Evolutionary conservation across 2,113 vertebrate genomes (phyloP).

Genomic region (Casuarius casuarius): DNA sequence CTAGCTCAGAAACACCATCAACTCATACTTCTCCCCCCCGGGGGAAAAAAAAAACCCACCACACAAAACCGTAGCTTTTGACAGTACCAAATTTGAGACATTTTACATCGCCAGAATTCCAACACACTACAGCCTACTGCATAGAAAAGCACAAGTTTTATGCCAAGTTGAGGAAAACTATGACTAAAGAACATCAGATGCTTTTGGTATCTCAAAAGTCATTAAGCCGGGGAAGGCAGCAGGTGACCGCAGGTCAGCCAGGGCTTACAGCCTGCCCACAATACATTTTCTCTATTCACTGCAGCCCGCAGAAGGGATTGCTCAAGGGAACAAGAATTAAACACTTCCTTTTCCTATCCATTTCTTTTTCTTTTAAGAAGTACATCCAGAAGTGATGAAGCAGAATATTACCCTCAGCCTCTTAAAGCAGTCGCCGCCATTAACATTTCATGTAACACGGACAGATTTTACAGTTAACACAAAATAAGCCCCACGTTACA

Average conservation of each 20-base stretch:
- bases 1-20: neutral
- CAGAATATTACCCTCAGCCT: neutral
- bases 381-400: neutral
- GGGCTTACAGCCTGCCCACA: neutral
- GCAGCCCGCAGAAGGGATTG: neutral
- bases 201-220: neutral
- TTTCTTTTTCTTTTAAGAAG: neutral
- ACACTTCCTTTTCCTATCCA: neutral
- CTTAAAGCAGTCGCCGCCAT: neutral
- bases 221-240: neutral
- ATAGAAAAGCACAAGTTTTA: neutral
- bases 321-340: neutral
- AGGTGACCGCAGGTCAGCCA: neutral
- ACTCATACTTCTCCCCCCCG: rapidly evolving
- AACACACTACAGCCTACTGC: neutral
- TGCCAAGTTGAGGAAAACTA: neutral
- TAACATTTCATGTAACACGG: neutral
- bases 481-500: neutral
- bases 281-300: neutral
- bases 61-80: neutral
- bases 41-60: neutral
- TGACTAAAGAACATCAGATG: neutral
- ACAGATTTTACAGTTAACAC: neutral
- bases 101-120: neutral
- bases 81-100: neutral